These are phyloP conservation scores for Hyperoodon ampullatus DNA, from an alignment of 2,113 vertebrate species.

Conservation along the genomic window DNA sequence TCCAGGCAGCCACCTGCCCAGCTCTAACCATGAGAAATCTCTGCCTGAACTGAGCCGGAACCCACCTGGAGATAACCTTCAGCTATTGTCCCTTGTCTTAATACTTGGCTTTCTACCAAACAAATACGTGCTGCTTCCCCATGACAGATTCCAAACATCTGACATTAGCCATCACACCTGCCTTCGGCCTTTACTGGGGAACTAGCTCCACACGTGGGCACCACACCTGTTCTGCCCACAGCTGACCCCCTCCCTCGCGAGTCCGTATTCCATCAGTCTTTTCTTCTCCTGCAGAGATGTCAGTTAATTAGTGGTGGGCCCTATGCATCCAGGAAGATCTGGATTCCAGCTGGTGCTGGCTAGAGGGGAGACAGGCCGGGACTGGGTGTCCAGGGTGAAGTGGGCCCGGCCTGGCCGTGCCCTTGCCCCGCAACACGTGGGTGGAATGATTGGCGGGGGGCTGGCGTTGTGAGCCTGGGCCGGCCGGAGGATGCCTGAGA, in stretches of 20 bases:
- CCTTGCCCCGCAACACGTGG: too few relatives aligned
- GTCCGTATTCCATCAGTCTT: not conserved
- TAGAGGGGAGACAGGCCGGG: too few relatives aligned
- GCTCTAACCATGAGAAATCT: too few relatives aligned
- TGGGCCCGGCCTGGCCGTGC: fast-evolving
- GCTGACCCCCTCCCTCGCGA: fast-evolving
- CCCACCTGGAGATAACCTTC: too few relatives aligned
- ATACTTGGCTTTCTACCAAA: too few relatives aligned
- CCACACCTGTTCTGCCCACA: not conserved
- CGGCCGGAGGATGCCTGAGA: not conserved
- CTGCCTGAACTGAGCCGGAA: too few relatives aligned
- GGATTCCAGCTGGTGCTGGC: not conserved
- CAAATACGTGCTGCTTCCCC: too few relatives aligned
- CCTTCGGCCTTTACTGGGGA: not conserved
- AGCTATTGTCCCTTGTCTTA: too few relatives aligned
- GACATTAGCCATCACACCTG: too few relatives aligned
- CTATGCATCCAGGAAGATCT: not conserved
- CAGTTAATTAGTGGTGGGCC: too few relatives aligned
- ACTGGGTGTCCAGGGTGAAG: not conserved
- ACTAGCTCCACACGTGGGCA: not conserved
- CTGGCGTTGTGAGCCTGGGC: not conserved
- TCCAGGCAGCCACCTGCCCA: too few relatives aligned
- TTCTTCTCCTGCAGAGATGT: not conserved
- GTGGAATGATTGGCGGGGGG: not conserved
- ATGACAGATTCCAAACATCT: too few relatives aligned